phyloP scores from a whole-genome alignment of 2,797 vertebrate species.

The Antennarius maculatus region DNA sequence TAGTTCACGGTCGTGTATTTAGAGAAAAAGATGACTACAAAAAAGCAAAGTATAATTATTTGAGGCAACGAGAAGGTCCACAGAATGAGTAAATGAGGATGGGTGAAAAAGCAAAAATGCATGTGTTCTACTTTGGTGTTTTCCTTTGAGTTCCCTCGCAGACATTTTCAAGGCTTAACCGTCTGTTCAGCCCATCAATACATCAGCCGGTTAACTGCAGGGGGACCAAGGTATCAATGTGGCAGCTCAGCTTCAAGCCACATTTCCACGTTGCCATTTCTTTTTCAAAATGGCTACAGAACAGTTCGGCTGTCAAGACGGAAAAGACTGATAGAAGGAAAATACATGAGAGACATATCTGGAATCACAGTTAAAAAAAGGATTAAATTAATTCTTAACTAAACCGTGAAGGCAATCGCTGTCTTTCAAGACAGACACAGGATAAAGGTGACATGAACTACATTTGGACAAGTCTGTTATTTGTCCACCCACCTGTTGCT shows the following conservation, averaged over 20 bases:
- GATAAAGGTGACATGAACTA: slow-evolving; percentile 7
- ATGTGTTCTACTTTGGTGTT: slow-evolving; percentile 33
- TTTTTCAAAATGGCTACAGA: slow-evolving; percentile 21
- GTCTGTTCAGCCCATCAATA: slow-evolving; percentile 42
- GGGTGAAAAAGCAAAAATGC: slow-evolving; percentile 26
- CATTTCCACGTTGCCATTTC: slow-evolving; percentile 10
- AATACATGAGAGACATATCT: slow-evolving; percentile 6
- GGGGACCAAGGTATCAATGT: slow-evolving; percentile 18
- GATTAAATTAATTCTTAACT: slow-evolving; percentile 26
- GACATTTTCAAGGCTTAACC: slow-evolving; percentile 36
- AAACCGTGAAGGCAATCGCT: slow-evolving; percentile 11
- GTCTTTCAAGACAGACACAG: slow-evolving; percentile 18
- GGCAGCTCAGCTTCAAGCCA: background rate
- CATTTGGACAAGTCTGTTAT: slow-evolving; percentile 28
- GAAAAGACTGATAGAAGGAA: background rate
- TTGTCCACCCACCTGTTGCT: slow-evolving; percentile 36
- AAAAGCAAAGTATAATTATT: background rate
- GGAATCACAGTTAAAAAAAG: background rate
- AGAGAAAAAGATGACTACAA: background rate
- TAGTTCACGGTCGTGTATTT: slow-evolving; percentile 2
- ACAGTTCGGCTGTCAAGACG: slow-evolving; percentile 3
- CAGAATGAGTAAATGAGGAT: slow-evolving; percentile 13
- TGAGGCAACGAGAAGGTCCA: background rate
- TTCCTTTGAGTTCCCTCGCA: slow-evolving; percentile 53
- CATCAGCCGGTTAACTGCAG: slow-evolving; percentile 30